Conservation (phyloP, 2,888 invertebrate genomes). For the Harpagoxenus sublaevis region DNA sequence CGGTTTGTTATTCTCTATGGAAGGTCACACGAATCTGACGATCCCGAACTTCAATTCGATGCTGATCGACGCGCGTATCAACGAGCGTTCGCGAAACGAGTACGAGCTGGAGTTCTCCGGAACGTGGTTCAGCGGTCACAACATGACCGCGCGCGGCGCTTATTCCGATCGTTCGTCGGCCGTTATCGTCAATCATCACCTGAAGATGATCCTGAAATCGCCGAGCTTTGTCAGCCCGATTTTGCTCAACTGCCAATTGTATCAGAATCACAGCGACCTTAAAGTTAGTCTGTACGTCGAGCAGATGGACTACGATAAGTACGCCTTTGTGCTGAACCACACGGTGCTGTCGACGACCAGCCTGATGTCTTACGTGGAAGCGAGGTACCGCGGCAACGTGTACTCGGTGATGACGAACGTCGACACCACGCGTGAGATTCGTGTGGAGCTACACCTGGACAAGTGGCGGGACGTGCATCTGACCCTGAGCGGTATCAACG, state of each 20-base stretch:
- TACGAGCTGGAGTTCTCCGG: slow-evolving; percentile 91
- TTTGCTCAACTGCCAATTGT: slow-evolving; percentile 89
- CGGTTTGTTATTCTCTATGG: slow-evolving; percentile 89
- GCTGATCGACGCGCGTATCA: slow-evolving; percentile 89
- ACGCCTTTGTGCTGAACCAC: slow-evolving; percentile 90
- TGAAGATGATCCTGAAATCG: slow-evolving; percentile 91
- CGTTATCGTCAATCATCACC: slow-evolving; percentile 89
- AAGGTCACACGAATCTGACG: slow-evolving; percentile 91
- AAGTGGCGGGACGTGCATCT: slow-evolving; percentile 92
- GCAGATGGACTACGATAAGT: slow-evolving; percentile 89
- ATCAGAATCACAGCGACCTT: slow-evolving; percentile 90
- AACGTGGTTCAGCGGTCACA: slow-evolving; percentile 93
- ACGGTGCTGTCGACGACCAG: slow-evolving; percentile 88
- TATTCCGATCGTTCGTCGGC: slow-evolving; percentile 92
- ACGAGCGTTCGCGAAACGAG: slow-evolving; percentile 90
- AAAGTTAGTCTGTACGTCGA: slow-evolving; percentile 90
- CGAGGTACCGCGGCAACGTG: slow-evolving; percentile 90
- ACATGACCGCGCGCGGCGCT: slow-evolving; percentile 90
- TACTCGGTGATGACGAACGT: slow-evolving; percentile 91
- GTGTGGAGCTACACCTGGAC: slow-evolving; percentile 92
- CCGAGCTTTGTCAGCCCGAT: slow-evolving; percentile 91
- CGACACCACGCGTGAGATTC: slow-evolving; percentile 89
- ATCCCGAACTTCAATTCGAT: slow-evolving; percentile 92
- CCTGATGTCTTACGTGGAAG: slow-evolving; percentile 89
- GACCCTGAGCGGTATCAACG: slow-evolving; percentile 89